Conservation (phyloP, 1,140 invertebrate species). For the Lasaia peninsularis region DNA sequence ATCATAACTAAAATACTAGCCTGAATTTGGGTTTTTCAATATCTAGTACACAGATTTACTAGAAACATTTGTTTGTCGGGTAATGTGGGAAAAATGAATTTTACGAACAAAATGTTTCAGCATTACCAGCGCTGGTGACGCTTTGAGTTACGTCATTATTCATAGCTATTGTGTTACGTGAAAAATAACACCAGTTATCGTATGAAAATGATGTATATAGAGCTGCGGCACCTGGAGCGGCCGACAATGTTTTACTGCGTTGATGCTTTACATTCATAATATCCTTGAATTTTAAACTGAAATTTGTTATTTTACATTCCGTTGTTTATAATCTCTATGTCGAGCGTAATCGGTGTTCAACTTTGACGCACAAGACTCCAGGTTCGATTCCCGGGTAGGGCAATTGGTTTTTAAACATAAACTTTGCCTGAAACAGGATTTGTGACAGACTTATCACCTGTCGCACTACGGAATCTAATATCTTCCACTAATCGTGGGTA, state of each 20-base stretch:
- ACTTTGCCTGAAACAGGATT: too few species aligned
- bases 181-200: constrained; percentile 31
- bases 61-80: background rate
- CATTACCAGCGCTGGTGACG: constrained; percentile 1
- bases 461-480: too few species aligned
- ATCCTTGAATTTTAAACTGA: background rate
- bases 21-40: too few species aligned
- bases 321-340: too few species aligned
- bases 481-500: too few species aligned
- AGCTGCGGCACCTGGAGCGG: constrained; percentile 1
- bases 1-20: too few species aligned
- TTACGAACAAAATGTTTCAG: constrained; percentile 7
- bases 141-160: constrained; percentile 23
- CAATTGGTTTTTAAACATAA: too few species aligned
- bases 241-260: constrained; percentile 11
- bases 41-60: too few species aligned
- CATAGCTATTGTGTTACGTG: constrained; percentile 17
- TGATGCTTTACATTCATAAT: background rate
- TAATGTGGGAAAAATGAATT: constrained; percentile 7
- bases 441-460: too few species aligned
- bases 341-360: too few species aligned
- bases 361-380: too few species aligned
- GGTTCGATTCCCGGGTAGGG: too few species aligned
- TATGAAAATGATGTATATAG: constrained; percentile 33
- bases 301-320: background rate